Evolutionary conservation across 2,888 invertebrate species (phyloP), one percentile per base, ranked within the genome.

Genomic region (Acleris cristana): DNA sequence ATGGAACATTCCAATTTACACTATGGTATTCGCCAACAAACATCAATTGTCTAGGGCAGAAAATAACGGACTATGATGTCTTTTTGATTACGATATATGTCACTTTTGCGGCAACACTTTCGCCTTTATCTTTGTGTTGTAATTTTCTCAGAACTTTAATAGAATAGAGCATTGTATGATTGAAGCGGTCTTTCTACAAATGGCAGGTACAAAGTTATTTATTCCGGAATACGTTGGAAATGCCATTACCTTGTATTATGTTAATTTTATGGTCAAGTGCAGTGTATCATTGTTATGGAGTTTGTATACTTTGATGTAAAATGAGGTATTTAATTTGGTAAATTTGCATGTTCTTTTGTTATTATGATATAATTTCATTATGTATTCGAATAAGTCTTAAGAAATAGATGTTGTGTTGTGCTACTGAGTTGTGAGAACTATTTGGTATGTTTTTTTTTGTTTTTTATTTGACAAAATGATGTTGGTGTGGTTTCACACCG

Each of bases 291-390:
- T 51, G 49, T 49, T 1, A n/a, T 18, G 19, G 14, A 16, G 18
- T 52, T 40, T 40, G 14, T 52, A 52, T 60, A 60, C 52, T 40
- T 19, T 55, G 30, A 14, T 51, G 30, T 12, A 6, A 7, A 34
- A 57, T 44, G n/a, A n/a, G n/a, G 30, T 55, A 18, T 65, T 10
- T 34, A 34, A 34, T 60, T 55, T 65, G 40, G 60, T 23, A n/a
- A n/a, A 51, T 40, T 54, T 48, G 34, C 64, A 52, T 52, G 19
- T 34, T 64, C 40, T 56, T 30, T 64, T 64, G 57, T 64, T 26
- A 26, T 26, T 23, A 23, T 2, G 45, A 30, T 16, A 8, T 23
- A 8, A 12, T 12, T 34, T 40, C 10, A 34, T 8, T 34, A 34
- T 34, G 10, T 34, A 34, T 10, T 34, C 34, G 10, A 40, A 40